Conservation (phyloP, 2,797 vertebrate genomes). For the Pelobates cultripes region DNA sequence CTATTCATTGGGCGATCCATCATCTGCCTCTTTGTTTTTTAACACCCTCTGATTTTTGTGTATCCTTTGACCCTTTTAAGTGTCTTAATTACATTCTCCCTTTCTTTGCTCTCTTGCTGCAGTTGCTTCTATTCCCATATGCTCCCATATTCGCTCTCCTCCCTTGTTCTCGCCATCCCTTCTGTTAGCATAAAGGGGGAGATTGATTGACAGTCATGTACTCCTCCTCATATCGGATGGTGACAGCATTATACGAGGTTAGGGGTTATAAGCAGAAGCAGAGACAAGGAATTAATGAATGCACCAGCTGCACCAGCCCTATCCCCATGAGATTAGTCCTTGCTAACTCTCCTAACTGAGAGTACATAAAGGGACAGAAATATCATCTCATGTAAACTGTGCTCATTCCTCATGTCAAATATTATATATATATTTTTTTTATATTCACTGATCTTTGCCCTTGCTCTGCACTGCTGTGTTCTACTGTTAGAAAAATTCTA, state of each 20-base stretch:
- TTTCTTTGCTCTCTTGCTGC: background rate
- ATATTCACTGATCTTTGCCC: too few relatives aligned
- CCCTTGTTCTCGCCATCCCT: background rate
- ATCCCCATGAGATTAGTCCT: constrained; percentile 15
- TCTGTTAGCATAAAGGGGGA: background rate
- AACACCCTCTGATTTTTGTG: background rate
- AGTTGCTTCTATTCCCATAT: background rate
- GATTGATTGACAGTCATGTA: background rate
- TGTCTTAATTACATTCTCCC: background rate
- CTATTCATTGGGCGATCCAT: background rate
- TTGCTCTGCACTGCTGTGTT: too few relatives aligned
- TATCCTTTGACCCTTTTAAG: constrained; percentile 1
- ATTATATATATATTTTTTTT: background rate
- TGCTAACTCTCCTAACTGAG: constrained; percentile 18
- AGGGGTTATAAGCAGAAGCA: constrained; percentile 10
- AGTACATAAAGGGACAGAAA: background rate
- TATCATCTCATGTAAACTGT: background rate
- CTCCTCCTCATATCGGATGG: background rate
- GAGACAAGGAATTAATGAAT: constrained; percentile 28
- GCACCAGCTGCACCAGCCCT: constrained; percentile 17
- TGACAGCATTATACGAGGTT: constrained; percentile 5
- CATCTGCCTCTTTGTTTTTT: background rate
- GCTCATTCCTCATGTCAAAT: background rate
- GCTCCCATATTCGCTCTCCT: background rate
- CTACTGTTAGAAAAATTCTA: too few relatives aligned